Evolutionary conservation across 1,140 invertebrate species (phyloP), one percentile per base, ranked within the genome.

Genomic region (Hydropsyche tenuis): DNA sequence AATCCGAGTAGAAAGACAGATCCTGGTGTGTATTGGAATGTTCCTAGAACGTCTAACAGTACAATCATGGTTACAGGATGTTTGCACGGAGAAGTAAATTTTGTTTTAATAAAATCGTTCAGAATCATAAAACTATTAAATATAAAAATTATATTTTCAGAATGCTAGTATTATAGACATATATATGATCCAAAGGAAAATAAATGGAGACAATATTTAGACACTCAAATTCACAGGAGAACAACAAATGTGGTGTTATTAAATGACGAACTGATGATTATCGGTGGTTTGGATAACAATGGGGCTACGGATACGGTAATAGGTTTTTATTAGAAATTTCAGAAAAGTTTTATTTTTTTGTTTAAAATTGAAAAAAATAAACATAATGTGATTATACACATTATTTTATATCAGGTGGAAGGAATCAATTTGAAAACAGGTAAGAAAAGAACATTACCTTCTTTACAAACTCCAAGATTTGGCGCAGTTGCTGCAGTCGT

Each of bases 321-420:
- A n/a, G n/a, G n/a, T n/a, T n/a, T n/a, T n/a, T n/a, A n/a, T 9
- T 20, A 20, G 9, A 20, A 53, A 11, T 20, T 3, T 53, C 1
- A 2, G 1, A 9, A 4, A 11, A 20, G 22, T 53, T 20, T 20
- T 43, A 12, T 43, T 43, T 43, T 43, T 43, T 43, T 43, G 3
- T 53, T 53, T 20, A 53, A 53, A 53, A 20, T 20, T 4, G 22
- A 6, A 53, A 20, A 53, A n/a, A n/a, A n/a, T n/a, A n/a, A n/a
- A n/a, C n/a, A n/a, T n/a, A n/a, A n/a, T n/a, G n/a, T n/a, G n/a
- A n/a, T n/a, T n/a, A n/a, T n/a, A n/a, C n/a, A n/a, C 18, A 53
- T 16, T 11, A 6, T 16, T 53, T 53, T 20, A 53, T 53, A 20
- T 53, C 51, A 53, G 51, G 51, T 53, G 16, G 51, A 53, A 53